Percentiles rank a stretch among this genome's conserved stretches.
These are phyloP conservation scores for Pristionchus arcanus DNA, from an alignment of 2,888 invertebrate species.

Conservation along the genomic window DNA sequence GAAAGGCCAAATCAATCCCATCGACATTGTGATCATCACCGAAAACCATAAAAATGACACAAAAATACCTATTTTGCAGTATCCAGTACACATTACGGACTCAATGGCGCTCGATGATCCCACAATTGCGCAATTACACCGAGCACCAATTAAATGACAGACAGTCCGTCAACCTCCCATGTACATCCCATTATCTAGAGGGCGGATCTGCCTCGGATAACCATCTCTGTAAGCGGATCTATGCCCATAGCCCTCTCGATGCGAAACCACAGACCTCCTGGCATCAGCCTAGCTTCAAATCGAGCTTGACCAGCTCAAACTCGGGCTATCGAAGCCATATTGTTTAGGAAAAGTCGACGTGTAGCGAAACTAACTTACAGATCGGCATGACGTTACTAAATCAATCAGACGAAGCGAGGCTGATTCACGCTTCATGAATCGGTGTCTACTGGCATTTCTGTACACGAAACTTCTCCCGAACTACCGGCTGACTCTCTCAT, in stretches of 20 bases:
- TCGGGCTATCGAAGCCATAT: too few relatives aligned
- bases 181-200: constrained; percentile 1
- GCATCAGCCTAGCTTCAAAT: background rate
- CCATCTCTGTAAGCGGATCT: constrained; percentile 42
- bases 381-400: too few relatives aligned
- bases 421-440: background rate
- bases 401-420: background rate
- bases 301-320: too few relatives aligned
- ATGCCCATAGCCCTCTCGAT: background rate
- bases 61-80: too few relatives aligned
- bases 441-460: background rate
- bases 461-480: background rate
- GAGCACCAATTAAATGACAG: background rate
- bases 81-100: background rate
- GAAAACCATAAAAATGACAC: too few relatives aligned
- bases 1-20: background rate
- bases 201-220: background rate
- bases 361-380: too few relatives aligned
- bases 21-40: background rate
- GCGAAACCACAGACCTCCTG: background rate
- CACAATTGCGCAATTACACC: background rate
- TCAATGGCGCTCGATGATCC: background rate
- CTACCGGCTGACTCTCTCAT: background rate
- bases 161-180: background rate
- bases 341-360: too few relatives aligned